Percentiles rank a stretch among this genome's conserved stretches.
Evolutionary conservation across 2,113 vertebrate species (phyloP).

Genomic region (Egretta garzetta): DNA sequence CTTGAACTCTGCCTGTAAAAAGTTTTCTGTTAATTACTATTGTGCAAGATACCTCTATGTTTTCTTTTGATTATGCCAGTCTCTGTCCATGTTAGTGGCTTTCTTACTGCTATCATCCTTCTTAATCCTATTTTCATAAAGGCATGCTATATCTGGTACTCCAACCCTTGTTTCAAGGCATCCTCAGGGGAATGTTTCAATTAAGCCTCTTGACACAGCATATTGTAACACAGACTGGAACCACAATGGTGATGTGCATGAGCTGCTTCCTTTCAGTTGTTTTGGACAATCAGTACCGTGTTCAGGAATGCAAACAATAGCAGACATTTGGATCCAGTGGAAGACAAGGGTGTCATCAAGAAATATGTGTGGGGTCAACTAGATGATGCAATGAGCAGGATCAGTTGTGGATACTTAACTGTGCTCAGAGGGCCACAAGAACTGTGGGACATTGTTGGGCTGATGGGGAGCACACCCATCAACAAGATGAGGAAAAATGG

Average conservation of each 20-base stretch:
- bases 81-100: background rate
- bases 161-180: background rate
- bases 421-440: background rate
- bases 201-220: background rate
- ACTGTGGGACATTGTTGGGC: background rate
- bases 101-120: background rate
- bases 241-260: too few species aligned
- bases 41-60: background rate
- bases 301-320: background rate
- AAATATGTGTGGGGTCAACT: background rate
- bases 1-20: background rate
- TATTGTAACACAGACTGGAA: background rate
- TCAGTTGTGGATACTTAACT: background rate
- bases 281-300: background rate
- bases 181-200: background rate
- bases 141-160: background rate
- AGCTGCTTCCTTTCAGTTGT: background rate
- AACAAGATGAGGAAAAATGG: background rate
- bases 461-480: background rate
- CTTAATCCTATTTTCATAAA: background rate
- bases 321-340: background rate
- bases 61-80: background rate
- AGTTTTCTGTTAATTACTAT: background rate
- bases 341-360: background rate
- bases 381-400: background rate